phyloP scores from a whole-genome alignment of 2,797 vertebrate species.

The Crenichthys baileyi region DNA sequence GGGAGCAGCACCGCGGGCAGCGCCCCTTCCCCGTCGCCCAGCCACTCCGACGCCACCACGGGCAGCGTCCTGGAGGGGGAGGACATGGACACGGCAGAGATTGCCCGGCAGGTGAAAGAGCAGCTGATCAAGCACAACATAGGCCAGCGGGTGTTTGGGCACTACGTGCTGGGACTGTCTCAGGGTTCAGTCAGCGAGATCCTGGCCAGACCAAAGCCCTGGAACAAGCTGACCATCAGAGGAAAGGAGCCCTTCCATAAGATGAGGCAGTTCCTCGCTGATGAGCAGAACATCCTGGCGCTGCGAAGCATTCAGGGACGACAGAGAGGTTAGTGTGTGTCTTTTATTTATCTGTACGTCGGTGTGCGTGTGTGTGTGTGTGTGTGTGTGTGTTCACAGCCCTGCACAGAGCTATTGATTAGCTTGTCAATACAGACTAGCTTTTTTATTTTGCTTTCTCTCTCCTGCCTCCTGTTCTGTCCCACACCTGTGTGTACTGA shows the following conservation, averaged over 20 bases:
- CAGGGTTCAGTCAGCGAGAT: constrained; percentile 98
- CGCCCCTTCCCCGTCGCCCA: constrained; percentile 91
- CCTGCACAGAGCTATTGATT: constrained; percentile 71
- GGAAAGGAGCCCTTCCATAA: constrained; percentile 98
- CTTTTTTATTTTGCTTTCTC: constrained; percentile 69
- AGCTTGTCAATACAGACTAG: constrained; percentile 73
- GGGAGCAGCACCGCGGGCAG: constrained; percentile 83
- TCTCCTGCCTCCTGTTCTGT: constrained; percentile 63
- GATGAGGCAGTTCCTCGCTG: constrained; percentile 98
- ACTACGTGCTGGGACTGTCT: constrained; percentile 95
- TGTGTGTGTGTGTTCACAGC: constrained; percentile 50
- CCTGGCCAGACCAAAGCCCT: constrained; percentile 94
- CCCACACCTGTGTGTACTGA: constrained; percentile 77
- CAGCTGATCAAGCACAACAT: constrained; percentile 99
- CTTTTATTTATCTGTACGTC: constrained; percentile 25
- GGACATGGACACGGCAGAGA: constrained; percentile 96
- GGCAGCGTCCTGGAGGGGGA: constrained; percentile 90
- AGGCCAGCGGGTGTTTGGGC: constrained; percentile 95
- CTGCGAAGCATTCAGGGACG: constrained; percentile 96
- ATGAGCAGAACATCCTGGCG: constrained; percentile 96
- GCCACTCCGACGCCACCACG: constrained; percentile 90
- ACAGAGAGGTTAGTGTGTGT: constrained; percentile 88
- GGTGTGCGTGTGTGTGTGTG: constrained; percentile 28
- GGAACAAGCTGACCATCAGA: constrained; percentile 95
- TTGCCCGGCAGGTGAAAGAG: constrained; percentile 97